Evolutionary conservation across 2,888 invertebrate species (phyloP).

Genomic region (Scelioninae gen. 1): DNA sequence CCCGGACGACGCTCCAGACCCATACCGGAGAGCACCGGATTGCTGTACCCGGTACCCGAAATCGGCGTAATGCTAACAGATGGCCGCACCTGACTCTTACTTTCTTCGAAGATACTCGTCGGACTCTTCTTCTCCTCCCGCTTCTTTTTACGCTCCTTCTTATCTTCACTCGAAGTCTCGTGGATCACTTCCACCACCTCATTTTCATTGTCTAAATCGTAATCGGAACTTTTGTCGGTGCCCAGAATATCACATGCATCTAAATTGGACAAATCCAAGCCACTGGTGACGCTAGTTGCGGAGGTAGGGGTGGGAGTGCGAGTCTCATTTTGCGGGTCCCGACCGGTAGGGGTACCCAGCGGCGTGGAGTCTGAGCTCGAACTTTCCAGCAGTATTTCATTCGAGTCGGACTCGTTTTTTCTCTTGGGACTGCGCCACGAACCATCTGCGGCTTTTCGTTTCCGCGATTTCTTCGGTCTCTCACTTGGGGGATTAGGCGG

Average conservation of each 20-base stretch:
- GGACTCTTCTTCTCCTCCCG: conserved; percentile 86
- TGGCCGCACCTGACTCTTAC: conserved; percentile 86
- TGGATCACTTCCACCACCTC: conserved; percentile 86
- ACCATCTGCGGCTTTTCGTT: conserved; percentile 87
- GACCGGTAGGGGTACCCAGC: conserved; percentile 85
- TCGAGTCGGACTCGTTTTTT: conserved; percentile 84
- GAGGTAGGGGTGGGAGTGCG: conserved; percentile 85
- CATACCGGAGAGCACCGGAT: conserved; percentile 86
- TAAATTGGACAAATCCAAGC: conserved; percentile 87
- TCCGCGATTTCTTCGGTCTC: conserved; percentile 85
- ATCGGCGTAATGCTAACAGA: conserved; percentile 88
- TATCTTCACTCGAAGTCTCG: conserved; percentile 86
- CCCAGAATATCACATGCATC: conserved; percentile 87
- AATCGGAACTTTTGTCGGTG: conserved; percentile 86
- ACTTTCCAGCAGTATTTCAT: conserved; percentile 87
- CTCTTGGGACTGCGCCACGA: conserved; percentile 88
- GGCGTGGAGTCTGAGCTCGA: conserved; percentile 87
- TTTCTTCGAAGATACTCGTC: conserved; percentile 85
- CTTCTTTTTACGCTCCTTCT: conserved; percentile 87
- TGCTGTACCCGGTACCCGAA: conserved; percentile 84
- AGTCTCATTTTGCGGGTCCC: conserved; percentile 84
- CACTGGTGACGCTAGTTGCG: conserved; percentile 76
- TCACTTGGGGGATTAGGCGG: conserved; percentile 83
- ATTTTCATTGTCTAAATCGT: conserved; percentile 86
- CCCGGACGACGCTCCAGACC: conserved; percentile 89